Conservation (phyloP, 2,113 vertebrate species). For the Xiphias gladius region DNA sequence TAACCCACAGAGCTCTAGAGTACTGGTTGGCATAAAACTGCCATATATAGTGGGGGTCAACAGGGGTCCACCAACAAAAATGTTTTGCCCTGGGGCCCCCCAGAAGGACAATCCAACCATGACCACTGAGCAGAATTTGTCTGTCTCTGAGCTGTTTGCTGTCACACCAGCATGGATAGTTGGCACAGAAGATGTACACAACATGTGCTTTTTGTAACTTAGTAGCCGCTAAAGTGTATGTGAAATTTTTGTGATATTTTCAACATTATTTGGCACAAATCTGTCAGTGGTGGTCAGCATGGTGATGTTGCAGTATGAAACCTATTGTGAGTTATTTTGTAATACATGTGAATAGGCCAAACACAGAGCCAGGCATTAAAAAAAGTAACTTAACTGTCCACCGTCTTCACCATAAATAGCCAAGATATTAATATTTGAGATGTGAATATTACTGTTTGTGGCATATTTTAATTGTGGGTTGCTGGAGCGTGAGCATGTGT, state of each 20-base stretch:
- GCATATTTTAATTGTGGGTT: neutral
- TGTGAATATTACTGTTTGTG: neutral
- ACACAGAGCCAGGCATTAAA: neutral
- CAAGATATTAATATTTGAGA: neutral
- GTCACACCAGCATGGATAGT: neutral
- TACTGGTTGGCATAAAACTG: neutral
- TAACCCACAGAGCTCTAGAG: neutral
- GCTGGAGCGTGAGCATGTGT: neutral
- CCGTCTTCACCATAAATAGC: neutral
- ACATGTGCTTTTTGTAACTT: conserved; percentile 5
- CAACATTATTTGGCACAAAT: conserved; percentile 27
- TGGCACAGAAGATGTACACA: neutral
- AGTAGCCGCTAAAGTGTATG: neutral
- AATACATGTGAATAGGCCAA: neutral
- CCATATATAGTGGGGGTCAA: no score
- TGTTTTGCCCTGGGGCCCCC: neutral
- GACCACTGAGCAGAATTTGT: neutral
- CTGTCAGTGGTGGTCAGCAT: conserved; percentile 38
- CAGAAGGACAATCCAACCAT: neutral
- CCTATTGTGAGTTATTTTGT: neutral
- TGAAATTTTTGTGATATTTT: neutral
- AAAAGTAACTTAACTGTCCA: no score
- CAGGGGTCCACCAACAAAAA: neutral
- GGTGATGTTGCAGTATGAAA: conserved; percentile 46
- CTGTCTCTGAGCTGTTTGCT: neutral